phyloP scores from a whole-genome alignment of 2,888 invertebrate species.

The Eilema depressum region DNA sequence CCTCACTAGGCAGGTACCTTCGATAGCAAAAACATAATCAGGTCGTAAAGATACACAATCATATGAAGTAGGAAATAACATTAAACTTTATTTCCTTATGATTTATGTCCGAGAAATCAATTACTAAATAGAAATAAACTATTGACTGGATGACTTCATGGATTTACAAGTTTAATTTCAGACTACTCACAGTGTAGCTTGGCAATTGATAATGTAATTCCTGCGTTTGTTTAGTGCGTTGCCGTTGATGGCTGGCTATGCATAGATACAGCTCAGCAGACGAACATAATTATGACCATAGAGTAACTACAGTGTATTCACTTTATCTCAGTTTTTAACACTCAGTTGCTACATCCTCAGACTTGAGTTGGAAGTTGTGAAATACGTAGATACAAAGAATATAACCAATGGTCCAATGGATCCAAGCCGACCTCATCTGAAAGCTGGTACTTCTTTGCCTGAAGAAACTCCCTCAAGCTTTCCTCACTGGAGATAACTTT shows the following conservation, averaged over 20 bases:
- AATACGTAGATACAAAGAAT: too few relatives aligned
- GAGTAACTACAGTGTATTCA: constrained; percentile 11
- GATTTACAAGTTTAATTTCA: constrained; percentile 27
- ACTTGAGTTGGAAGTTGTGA: not conserved
- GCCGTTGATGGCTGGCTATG: constrained; percentile 10
- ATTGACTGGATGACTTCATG: constrained; percentile 27
- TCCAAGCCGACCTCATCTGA: too few relatives aligned
- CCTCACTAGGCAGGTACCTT: not conserved
- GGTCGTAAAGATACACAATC: constrained; percentile 26
- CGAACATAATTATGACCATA: constrained; percentile 16
- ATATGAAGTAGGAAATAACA: constrained; percentile 33
- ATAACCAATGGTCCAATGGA: too few relatives aligned
- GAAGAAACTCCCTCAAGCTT: too few relatives aligned
- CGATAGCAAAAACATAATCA: constrained; percentile 22
- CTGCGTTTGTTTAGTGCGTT: constrained; percentile 21
- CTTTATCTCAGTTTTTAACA: not conserved
- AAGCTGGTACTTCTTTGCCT: too few relatives aligned
- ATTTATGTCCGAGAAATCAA: constrained; percentile 42
- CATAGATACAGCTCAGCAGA: constrained; percentile 13
- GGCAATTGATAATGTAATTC: constrained; percentile 22
- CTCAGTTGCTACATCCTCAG: not conserved
- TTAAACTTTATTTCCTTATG: constrained; percentile 38
- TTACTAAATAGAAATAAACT: constrained; percentile 32
- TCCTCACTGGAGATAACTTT: too few relatives aligned
- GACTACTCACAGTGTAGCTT: constrained; percentile 6